Conservation (phyloP, 2,797 vertebrate genomes). For the Anguilla pacifica region DNA sequence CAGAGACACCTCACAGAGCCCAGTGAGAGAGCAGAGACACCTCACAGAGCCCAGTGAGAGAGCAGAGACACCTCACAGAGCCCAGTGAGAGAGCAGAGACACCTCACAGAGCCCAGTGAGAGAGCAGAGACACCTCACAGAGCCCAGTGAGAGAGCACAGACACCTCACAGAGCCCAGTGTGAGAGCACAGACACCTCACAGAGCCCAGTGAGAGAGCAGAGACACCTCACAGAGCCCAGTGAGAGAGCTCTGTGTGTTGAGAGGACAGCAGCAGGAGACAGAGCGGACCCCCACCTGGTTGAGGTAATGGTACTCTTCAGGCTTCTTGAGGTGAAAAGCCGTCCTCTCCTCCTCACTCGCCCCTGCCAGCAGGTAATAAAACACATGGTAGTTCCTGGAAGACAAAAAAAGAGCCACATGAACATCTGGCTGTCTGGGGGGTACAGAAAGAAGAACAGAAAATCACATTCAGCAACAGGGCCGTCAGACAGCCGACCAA, state of each 20-base stretch:
- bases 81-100: too few species aligned
- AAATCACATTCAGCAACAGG: not conserved
- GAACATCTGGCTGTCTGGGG: not conserved
- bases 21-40: too few species aligned
- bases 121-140: too few species aligned
- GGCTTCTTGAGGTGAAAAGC: constrained; percentile 92
- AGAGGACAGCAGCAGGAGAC: not conserved
- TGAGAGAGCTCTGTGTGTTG: not conserved
- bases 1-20: too few species aligned
- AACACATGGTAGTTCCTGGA: constrained; percentile 98
- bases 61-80: too few species aligned
- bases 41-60: too few species aligned
- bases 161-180: not conserved
- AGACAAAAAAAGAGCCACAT: constrained; percentile 1
- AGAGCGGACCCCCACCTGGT: constrained; percentile 80
- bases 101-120: too few species aligned
- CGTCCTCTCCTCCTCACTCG: constrained; percentile 89
- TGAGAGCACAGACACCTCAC: too few species aligned
- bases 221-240: too few species aligned
- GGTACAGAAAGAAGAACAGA: not conserved
- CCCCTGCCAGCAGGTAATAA: constrained; percentile 98
- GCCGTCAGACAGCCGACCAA: not conserved
- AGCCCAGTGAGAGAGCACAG: too few species aligned
- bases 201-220: not conserved
- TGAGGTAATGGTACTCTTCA: constrained; percentile 97